Base-by-base conservation (phyloP, 2,888 invertebrate species). In the Eupithecia tripunctaria region DNA sequence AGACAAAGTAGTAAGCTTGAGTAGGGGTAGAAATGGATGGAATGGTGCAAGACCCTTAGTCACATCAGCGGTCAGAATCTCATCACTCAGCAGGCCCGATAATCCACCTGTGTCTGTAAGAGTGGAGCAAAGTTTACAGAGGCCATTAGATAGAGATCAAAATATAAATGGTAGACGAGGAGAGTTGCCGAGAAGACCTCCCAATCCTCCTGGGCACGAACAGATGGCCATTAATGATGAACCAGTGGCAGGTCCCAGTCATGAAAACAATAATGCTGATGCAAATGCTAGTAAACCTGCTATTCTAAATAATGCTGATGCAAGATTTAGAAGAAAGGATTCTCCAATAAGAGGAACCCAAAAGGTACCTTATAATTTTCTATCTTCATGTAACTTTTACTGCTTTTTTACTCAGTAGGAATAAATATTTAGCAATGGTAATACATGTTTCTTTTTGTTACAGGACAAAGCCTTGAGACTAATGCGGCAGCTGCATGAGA, bases 1-100 rank as follows among this genome's bases (percentile, higher is more conserved):
- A 72, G 96, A 97, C 82, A 96, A 97, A 89, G 95, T 98, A 78
- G 96, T 98, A 47, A 96, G 97, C 79, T 94, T 97, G 79, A 96
- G 96, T 82, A 94, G 95, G 83, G 95, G 95, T 84, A 94, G 95
- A 77, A 93, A 94, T 86, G 94, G 85, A 79, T 94, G 89, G 94
- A 94, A 95, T 82, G 90, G 93, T 80, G 94, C 94, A 72, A 94
- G 94, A 75, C 94, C 94, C 67, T 89, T 95, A 68, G 94, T 96
- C 6, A 95, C 95, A 73, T 95, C 95, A 80, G 95, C 95, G 77
- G 93, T 95, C 27, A 83, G 95, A 78, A 84, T 95, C 81, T 88
- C 93, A 75, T 88, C 91, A 68, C 79, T 91, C 32, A 91, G 83
- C 72, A 88, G 91, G 80, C 89, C 89, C 70, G 92, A 90, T 80